Evolutionary conservation across 64 coral and sea anemone species (phyloP), one percentile per base, ranked within the genome.

Genomic region (Platygyra sinensis): DNA sequence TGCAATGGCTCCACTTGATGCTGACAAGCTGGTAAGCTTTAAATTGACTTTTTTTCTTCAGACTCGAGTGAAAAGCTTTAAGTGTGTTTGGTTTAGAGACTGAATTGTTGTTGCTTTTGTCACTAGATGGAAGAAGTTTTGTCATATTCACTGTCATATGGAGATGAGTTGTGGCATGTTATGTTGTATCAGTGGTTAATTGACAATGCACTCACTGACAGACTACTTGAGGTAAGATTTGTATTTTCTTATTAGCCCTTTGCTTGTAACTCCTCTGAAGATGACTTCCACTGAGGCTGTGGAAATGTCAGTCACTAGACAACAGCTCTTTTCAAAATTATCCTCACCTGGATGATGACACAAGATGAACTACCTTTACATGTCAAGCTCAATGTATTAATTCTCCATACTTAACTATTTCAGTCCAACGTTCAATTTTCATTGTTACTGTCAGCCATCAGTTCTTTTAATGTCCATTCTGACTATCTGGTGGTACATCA

Each of bases 101-200:
- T 19, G 20, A 14, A 4, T 42, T 11, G 17, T 67, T 52, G 76
- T 18, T 46, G 3, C 17, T 57, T 59, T 74, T 25, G 28, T 2
- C 82, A 60, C 42, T 61, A 99, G 97, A 90, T 99, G 91, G 97
- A 99, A 65, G 80, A 78, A 36, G 88, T 94, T 16, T 80, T 99
- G 15, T 90, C 85, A 9, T 80, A 82, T 76, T 91, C 97, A 5
- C 71, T 99, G 65, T 61, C 91, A 11, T 99, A 91, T 20, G 67
- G 83, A 36, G 97, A 99, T 89, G 97, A 99, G 54, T 72, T 99
- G 13, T 99, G 91, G 94, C 94, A 96, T 55, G 82, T 95, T 7
- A 90, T 77, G 72, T 57, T 99, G 64, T 99, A 96, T 80, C 85
- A 95, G 10, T 99, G 97, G 97, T 60, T 99, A 51, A 99, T 99